Evolutionary conservation across 2,888 invertebrate species (phyloP).

Genomic region (Rhamphomyia laevipes): DNA sequence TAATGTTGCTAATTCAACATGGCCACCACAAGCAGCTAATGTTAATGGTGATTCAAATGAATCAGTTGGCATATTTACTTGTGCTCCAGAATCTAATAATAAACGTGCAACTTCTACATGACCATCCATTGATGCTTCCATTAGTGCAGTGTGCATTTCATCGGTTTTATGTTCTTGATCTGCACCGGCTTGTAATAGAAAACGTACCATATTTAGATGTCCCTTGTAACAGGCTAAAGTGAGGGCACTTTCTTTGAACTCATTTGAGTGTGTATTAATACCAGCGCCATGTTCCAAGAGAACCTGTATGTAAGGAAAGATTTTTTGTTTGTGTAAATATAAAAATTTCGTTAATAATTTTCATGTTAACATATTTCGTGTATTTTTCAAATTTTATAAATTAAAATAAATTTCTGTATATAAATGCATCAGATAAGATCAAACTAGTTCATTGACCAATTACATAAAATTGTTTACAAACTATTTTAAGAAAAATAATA

Average conservation of each 20-base stretch:
- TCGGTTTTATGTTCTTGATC: conserved; percentile 98
- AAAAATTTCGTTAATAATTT: too few relatives aligned
- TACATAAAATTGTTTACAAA: conserved; percentile 7
- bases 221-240: conserved; percentile 93
- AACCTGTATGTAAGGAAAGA: conserved; percentile 46
- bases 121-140: conserved; percentile 99
- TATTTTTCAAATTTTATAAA: too few relatives aligned
- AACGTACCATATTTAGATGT: conserved; percentile 94
- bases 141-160: conserved; percentile 98
- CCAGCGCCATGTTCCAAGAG: conserved; percentile 89
- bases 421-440: conserved; percentile 38
- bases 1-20: conserved; percentile 91
- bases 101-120: conserved; percentile 95
- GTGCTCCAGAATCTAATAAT: conserved; percentile 91
- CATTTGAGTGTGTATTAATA: conserved; percentile 97
- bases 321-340: background rate
- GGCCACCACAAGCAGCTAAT: conserved; percentile 96
- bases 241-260: conserved; percentile 96
- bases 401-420: too few relatives aligned
- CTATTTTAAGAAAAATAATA: conserved; percentile 14
- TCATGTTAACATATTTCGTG: too few relatives aligned
- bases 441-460: conserved; percentile 30
- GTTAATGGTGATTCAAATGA: conserved; percentile 98
- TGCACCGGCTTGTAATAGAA: conserved; percentile 88
- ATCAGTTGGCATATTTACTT: conserved; percentile 97